phyloP scores from a whole-genome alignment of 2,797 vertebrate species.

The Phoxinus dragarum region DNA sequence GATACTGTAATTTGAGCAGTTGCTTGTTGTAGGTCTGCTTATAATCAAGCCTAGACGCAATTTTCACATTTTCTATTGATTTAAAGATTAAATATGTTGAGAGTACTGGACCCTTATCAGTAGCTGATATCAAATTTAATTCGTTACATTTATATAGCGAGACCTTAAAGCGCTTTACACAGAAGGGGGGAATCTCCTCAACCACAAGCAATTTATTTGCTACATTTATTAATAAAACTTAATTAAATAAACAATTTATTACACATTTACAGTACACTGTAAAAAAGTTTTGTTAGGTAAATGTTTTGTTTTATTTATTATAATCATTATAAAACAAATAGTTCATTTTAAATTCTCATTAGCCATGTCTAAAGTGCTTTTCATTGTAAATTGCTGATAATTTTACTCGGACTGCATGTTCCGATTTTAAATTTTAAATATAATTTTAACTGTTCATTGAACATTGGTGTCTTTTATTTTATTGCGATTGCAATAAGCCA shows the following conservation, averaged over 20 bases:
- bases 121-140: background rate
- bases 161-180: too few relatives aligned
- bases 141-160: too few relatives aligned
- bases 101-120: background rate
- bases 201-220: background rate
- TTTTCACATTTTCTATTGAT: background rate
- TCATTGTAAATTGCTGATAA: background rate
- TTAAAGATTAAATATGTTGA: background rate
- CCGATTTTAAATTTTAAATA: background rate
- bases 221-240: background rate
- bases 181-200: too few relatives aligned
- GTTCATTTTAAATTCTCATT: background rate
- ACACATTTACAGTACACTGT: background rate
- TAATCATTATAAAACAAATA: too few relatives aligned
- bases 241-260: background rate
- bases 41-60: background rate
- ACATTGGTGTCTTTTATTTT: background rate
- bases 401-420: background rate
- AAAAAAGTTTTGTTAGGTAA: background rate
- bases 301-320: too few relatives aligned
- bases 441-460: background rate
- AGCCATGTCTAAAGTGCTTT: background rate
- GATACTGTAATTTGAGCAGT: conserved; percentile 13
- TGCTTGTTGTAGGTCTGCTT: conserved; percentile 8
- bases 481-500: background rate